Evolutionary conservation across 2,113 vertebrate species (phyloP).

Genomic region (Ursus arctos): DNA sequence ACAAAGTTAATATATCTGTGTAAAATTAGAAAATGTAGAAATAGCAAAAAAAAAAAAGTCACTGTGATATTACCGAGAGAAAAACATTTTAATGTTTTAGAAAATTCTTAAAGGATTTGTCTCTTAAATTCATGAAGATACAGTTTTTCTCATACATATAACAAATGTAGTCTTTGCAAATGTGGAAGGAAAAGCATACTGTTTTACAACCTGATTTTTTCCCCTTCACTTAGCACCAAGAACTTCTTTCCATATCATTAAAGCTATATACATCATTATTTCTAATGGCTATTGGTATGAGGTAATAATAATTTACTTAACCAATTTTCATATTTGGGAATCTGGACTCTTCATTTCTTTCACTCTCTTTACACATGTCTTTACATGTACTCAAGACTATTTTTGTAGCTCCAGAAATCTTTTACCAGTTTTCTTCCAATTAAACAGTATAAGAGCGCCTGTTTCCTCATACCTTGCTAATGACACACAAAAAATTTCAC

Average conservation of each 20-base stretch:
- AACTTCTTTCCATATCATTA: constrained; percentile 4
- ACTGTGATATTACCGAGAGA: background rate
- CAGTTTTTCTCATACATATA: background rate
- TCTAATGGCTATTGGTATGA: background rate
- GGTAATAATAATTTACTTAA: constrained; percentile 16
- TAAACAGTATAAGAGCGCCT: background rate
- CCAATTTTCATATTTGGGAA: background rate
- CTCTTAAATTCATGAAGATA: background rate
- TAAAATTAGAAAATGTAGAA: constrained; percentile 18
- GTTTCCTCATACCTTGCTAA: constrained; percentile 12
- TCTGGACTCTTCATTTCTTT: background rate
- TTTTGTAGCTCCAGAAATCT: background rate
- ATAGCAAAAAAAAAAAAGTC: background rate
- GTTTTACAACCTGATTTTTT: constrained; percentile 7
- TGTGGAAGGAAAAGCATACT: background rate
- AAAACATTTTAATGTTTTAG: background rate
- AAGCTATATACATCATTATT: constrained; percentile 21
- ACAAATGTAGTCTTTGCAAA: constrained; percentile 23
- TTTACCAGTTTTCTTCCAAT: constrained; percentile 32
- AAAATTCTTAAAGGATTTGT: constrained; percentile 25
- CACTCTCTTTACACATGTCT: background rate
- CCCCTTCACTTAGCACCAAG: background rate
- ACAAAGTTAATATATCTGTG: background rate
- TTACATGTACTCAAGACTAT: background rate
- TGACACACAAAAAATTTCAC: background rate